phyloP scores from a whole-genome alignment of 1,140 invertebrate species.

The Conus betulinus region DNA sequence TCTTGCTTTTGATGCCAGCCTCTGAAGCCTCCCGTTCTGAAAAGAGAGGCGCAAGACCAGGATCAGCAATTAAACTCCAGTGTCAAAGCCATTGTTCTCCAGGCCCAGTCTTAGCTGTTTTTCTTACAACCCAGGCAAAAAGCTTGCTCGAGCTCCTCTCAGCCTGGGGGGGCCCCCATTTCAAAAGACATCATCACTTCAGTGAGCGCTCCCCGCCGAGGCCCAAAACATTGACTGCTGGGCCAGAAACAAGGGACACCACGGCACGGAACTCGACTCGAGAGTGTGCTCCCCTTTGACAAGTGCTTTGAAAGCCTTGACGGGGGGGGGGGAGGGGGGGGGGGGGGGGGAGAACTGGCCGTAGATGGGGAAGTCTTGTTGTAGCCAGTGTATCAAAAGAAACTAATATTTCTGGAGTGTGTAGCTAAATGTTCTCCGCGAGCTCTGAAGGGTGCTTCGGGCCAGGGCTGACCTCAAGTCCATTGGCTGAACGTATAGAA shows the following conservation, averaged over 20 bases:
- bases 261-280: neutral
- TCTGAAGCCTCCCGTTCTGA: neutral
- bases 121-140: neutral
- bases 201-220: neutral
- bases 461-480: conserved; percentile 15
- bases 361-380: conserved; percentile 37
- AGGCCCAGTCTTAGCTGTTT: conserved; percentile 18
- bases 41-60: conserved; percentile 3
- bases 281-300: conserved; percentile 14
- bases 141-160: neutral
- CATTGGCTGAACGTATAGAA: neutral
- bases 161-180: neutral
- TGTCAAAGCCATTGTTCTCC: neutral
- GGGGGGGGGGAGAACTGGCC: neutral
- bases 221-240: neutral
- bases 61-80: conserved; percentile 31
- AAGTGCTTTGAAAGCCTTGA: conserved; percentile 15
- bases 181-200: conserved; percentile 2
- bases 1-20: neutral
- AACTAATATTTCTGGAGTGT: conserved; percentile 42
- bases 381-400: conserved; percentile 28
- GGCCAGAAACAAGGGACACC: conserved; percentile 19
- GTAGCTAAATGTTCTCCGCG: conserved; percentile 38
- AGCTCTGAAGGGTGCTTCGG: neutral
- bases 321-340: neutral